phyloP scores from a whole-genome alignment of 2,797 vertebrate genomes.

The Ctenochaetus hawaiiensis region DNA sequence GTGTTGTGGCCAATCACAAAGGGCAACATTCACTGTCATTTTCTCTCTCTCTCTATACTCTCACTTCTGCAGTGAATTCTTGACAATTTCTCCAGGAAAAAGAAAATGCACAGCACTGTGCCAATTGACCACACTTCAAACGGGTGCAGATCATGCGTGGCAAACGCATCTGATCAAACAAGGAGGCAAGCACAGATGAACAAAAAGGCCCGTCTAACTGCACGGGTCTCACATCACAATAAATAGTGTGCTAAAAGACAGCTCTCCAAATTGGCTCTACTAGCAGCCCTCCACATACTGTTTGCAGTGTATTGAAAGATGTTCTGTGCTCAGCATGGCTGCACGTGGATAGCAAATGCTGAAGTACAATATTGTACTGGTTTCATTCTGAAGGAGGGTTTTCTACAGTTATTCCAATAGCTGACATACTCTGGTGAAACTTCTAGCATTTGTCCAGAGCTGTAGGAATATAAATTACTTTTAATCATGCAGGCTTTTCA shows the following conservation, averaged over 20 bases:
- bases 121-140: constrained; percentile 77
- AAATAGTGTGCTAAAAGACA: constrained; percentile 68
- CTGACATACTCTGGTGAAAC: neutral
- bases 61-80: constrained; percentile 61
- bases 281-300: constrained; percentile 29
- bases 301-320: constrained; percentile 50
- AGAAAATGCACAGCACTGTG: constrained; percentile 59
- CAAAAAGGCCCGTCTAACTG: constrained; percentile 58
- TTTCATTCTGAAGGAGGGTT: constrained; percentile 8
- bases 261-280: constrained; percentile 70
- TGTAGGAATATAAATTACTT: neutral
- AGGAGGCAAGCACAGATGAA: constrained; percentile 58
- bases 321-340: constrained; percentile 63
- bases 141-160: constrained; percentile 69
- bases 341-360: constrained; percentile 36
- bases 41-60: constrained; percentile 52
- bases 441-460: neutral
- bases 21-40: constrained; percentile 61
- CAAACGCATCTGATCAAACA: constrained; percentile 75
- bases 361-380: neutral
- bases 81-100: constrained; percentile 62
- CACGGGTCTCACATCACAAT: constrained; percentile 51
- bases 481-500: constrained; percentile 27
- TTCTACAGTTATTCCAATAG: constrained; percentile 15
- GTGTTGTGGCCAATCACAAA: constrained; percentile 20